Conservation (phyloP, 2,113 vertebrate species). For the Psophia crepitans region DNA sequence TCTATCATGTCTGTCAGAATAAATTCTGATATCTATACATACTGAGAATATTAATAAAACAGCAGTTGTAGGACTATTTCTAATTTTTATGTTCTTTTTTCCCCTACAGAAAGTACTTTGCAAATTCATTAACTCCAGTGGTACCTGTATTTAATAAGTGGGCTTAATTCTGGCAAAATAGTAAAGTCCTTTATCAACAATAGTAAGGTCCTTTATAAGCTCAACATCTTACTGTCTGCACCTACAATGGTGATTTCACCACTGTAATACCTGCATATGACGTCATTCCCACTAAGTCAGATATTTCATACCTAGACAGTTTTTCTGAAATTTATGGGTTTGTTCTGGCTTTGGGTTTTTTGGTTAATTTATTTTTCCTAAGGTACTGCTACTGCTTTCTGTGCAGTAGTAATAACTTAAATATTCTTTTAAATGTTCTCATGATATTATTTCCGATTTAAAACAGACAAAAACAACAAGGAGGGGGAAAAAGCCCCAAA, state of each 20-base stretch:
- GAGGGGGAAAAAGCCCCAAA: background rate
- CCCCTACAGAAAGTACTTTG: background rate
- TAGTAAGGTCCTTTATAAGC: background rate
- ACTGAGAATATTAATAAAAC: background rate
- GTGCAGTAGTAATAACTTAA: background rate
- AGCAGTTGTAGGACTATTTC: background rate
- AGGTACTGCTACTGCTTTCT: background rate
- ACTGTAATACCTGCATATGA: fast-evolving
- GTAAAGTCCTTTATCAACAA: background rate
- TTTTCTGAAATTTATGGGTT: background rate
- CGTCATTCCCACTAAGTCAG: background rate
- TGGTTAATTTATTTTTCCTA: background rate
- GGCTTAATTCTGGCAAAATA: background rate
- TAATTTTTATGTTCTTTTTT: background rate
- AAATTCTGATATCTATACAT: background rate
- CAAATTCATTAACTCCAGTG: background rate
- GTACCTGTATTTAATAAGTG: background rate
- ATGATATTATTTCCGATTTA: background rate
- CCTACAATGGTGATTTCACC: background rate
- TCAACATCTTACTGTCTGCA: background rate
- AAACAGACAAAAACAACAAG: background rate
- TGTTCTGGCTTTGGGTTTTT: background rate
- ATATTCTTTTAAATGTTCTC: background rate
- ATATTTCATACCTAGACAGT: background rate
- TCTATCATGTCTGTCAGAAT: background rate